Percentiles rank a stretch among this genome's conserved stretches.
Evolutionary conservation across 2,797 vertebrate genomes (phyloP).

Genomic region (Arremon aurantiirostris): DNA sequence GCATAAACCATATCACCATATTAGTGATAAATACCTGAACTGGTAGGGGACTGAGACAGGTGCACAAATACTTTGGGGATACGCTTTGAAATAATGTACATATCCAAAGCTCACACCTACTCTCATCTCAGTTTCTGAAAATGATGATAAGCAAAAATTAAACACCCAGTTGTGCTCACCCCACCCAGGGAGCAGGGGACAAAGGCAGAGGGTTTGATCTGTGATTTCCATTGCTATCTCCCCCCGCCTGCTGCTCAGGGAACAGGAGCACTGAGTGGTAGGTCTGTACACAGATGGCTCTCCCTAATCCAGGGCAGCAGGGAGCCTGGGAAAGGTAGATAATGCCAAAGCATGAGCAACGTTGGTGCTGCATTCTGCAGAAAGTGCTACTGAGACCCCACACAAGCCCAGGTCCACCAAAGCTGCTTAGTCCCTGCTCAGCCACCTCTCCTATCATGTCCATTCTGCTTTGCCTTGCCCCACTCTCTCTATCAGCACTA

Average conservation of each 20-base stretch:
- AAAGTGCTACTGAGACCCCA: not conserved
- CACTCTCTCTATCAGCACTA: not conserved
- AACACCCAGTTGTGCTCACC: not conserved
- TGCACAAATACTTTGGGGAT: not conserved
- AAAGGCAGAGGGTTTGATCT: not conserved
- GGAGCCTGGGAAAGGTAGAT: not conserved
- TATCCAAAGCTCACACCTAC: not conserved
- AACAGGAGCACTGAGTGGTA: not conserved
- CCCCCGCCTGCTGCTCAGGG: not conserved
- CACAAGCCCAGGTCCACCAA: not conserved
- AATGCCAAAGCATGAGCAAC: not conserved
- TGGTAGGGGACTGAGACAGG: not conserved
- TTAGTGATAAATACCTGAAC: not conserved
- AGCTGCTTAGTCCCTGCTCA: not conserved
- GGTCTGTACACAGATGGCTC: not conserved
- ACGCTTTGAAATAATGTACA: rapidly evolving
- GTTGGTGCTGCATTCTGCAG: not conserved
- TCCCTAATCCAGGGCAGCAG: not conserved
- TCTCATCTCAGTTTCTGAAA: not conserved
- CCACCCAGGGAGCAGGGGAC: not conserved
- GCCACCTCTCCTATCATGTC: not conserved
- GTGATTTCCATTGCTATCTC: not conserved
- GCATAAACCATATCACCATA: not conserved
- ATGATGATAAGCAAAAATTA: not conserved
- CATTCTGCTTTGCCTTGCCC: not conserved